Conservation (phyloP, 2,797 vertebrate species). For the Notamacropus eugenii region DNA sequence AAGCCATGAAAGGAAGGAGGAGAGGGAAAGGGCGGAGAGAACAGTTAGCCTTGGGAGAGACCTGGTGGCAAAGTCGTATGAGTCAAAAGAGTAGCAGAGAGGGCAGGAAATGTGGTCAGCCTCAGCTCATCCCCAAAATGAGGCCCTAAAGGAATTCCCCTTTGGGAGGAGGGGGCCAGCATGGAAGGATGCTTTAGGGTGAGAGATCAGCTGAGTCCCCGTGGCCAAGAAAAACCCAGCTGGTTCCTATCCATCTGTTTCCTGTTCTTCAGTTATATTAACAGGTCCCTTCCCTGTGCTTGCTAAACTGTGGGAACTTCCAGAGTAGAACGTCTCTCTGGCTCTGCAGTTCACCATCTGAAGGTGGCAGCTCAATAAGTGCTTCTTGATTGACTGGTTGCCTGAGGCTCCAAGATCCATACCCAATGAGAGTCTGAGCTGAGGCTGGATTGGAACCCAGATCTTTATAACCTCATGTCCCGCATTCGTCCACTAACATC, state of each 20-base stretch:
- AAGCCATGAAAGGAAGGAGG: too few species aligned
- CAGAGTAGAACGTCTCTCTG: neutral
- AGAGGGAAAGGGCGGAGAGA: neutral
- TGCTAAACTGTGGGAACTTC: neutral
- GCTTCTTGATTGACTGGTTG: neutral
- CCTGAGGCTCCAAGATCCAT: accelerated
- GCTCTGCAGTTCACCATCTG: neutral
- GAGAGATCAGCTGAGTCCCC: too few species aligned
- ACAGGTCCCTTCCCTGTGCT: neutral
- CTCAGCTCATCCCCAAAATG: neutral
- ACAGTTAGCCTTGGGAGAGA: neutral
- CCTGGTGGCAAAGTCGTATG: neutral
- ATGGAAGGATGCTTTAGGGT: neutral
- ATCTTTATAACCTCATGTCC: neutral
- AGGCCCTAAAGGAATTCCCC: neutral
- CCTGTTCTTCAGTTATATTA: neutral
- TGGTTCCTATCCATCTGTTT: neutral
- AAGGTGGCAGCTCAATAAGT: neutral
- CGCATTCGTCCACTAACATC: neutral
- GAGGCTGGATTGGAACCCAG: neutral
- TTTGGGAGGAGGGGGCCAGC: neutral
- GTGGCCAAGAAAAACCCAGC: neutral
- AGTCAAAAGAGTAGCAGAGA: neutral
- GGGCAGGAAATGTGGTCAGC: neutral
- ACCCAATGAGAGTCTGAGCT: neutral